A percentile compares a stretch with the other conserved stretches of the same genome.
These are phyloP conservation scores for Stomatorhinus ivindoensis DNA, from an alignment of 2,113 vertebrate species.

Conservation along the genomic window DNA sequence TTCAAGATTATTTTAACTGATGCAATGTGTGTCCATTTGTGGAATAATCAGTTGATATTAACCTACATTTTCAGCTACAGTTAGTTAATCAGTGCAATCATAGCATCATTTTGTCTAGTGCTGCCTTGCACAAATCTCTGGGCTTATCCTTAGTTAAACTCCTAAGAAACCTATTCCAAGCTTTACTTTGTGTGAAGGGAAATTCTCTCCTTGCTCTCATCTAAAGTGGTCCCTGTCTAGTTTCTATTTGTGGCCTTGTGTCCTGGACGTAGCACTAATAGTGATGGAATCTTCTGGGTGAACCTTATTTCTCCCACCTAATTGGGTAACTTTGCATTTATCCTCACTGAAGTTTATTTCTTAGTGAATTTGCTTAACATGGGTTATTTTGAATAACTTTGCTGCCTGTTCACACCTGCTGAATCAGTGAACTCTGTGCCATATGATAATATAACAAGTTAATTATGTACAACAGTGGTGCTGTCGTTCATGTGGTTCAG, in stretches of 20 bases:
- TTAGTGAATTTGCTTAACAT: not conserved
- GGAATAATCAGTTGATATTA: not conserved
- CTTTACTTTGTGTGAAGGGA: not conserved
- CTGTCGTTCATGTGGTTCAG: not conserved
- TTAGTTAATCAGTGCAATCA: not conserved
- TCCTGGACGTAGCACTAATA: not conserved
- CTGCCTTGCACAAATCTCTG: not conserved
- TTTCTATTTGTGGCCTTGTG: not conserved
- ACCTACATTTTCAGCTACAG: not conserved
- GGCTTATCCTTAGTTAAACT: not conserved
- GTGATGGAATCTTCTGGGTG: not conserved
- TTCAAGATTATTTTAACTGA: not conserved
- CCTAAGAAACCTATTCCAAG: not conserved
- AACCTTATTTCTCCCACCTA: not conserved
- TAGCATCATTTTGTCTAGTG: not conserved
- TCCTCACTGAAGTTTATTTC: not conserved
- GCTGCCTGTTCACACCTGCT: not conserved
- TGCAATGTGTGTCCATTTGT: not conserved
- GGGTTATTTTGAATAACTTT: not conserved
- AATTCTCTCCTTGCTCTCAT: not conserved
- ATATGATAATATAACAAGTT: not conserved
- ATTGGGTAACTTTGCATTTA: not conserved
- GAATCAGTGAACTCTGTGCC: not conserved
- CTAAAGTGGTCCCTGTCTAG: not conserved
- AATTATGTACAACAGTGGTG: not conserved